Conservation (phyloP, 2,113 vertebrate genomes). For the Hippocampus comes region DNA sequence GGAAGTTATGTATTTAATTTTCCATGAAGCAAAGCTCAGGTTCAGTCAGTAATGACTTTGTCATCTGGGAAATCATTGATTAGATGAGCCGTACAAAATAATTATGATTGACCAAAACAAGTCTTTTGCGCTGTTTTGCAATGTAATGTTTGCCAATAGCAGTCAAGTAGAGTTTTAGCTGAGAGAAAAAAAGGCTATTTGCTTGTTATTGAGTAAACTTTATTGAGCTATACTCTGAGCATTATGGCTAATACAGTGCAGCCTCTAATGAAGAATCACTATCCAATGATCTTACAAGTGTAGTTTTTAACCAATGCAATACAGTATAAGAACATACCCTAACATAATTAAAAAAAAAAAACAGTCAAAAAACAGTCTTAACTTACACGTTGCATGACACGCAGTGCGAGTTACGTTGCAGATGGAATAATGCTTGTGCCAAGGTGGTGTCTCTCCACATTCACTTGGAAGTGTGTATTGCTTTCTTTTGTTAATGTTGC, state of each 20-base stretch:
- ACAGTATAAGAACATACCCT: too few species aligned
- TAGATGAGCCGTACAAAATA: slow-evolving; percentile 10
- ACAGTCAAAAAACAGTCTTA: background rate
- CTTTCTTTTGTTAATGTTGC: too few species aligned
- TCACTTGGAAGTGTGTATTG: background rate
- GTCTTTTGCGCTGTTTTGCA: background rate
- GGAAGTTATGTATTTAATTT: slow-evolving; percentile 69
- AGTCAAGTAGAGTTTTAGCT: too few species aligned
- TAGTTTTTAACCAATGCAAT: too few species aligned
- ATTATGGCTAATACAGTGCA: too few species aligned
- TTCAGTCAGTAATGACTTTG: slow-evolving; percentile 63
- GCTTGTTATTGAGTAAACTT: too few species aligned
- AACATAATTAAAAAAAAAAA: too few species aligned
- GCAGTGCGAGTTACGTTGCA: background rate
- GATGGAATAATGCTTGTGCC: background rate
- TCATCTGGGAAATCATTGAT: slow-evolving; percentile 60
- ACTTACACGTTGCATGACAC: background rate
- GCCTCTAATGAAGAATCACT: too few species aligned
- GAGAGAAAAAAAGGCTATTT: too few species aligned
- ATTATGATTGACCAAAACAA: background rate
- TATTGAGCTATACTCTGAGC: too few species aligned
- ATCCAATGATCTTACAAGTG: too few species aligned
- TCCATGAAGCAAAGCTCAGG: slow-evolving; percentile 59
- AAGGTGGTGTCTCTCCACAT: background rate
- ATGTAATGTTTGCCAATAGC: too few species aligned